Evolutionary conservation across 2,113 vertebrate genomes (phyloP), one percentile per base, ranked within the genome.

Genomic region (Oceanites oceanicus): DNA sequence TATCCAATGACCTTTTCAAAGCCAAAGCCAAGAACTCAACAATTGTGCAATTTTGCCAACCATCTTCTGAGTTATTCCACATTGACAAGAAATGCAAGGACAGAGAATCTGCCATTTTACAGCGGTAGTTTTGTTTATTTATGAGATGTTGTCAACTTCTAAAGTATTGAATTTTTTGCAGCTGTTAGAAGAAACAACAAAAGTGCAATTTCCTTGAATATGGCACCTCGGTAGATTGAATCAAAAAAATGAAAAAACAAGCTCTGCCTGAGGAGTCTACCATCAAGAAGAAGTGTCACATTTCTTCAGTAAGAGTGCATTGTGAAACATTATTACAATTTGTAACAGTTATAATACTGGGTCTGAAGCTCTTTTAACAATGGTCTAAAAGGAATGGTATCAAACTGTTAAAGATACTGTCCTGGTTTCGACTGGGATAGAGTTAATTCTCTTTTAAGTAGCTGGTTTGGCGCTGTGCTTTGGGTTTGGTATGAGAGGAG

Each of bases 241-340:
- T n/a, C n/a, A 55, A 86, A 63, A 29, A 1, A 83, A 55, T 5
- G 86, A 40, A 50, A 78, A 76, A 50, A 13, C 2, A 52, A 56
- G 10, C 6, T 76, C 16, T 76, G 4, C 20, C 36, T n/a, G 36
- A 80, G 47, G 10, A 77, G 29, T 38, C 5, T 47, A 47, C 22
- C 11, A 38, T 32, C 13, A 88, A 68, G 65, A 0, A 7, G 10
- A 89, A 76, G 7, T 9, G 1, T 29, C 9, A 34, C 1, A 0
- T 58, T 86, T 71, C 17, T 55, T 80, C 17, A 29, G 2, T 66
- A 58, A n/a, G 11, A 61, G 13, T n/a, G 20, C 0, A 19, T 17
- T 42, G 16, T 50, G 42, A 67, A 75, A 67, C 16, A 67, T 7
- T 3, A 4, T 47, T 47, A n/a, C 4, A 22, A 47, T 70, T 66